Base-by-base conservation (phyloP, 2,888 invertebrate species). In the Ecliptopera silaceata region DNA sequence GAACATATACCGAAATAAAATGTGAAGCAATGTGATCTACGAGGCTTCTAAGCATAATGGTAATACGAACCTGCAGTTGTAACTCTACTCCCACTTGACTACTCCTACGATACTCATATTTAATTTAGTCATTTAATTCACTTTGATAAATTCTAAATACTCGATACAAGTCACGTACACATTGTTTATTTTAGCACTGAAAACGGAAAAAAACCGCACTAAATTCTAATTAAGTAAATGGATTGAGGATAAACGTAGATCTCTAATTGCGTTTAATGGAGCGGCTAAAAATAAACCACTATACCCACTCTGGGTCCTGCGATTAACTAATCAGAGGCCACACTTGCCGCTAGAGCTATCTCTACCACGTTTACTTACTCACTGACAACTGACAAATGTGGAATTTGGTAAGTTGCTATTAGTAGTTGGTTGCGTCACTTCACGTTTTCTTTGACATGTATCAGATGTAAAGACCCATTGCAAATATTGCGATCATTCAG, bases 211-310 rank as follows among this genome's bases (percentile, higher is more conserved):
- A 31, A 63, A 53, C 48, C 36, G 47, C 54, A 58, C 57, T 63
- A 50, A 59, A 56, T 66, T 50, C 54, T 58, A 61, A 66, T 66
- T 55, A 53, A n/a, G n/a, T n/a, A n/a, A 66, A 54, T 54, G 26
- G 44, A 59, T 59, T 46, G 54, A 52, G 59, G 55, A 55, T 49
- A 56, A 60, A 56, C 44, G 46, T 46, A 47, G 42, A 47, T 52
- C 57, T 61, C 59, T 57, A 64, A 64, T 61, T 64, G 58, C 45
- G 51, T 63, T 43, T 61, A 63, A 66, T 61, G 57, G 57, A 43
- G 50, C 5, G 36, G 44, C 61, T 56, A 53, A 61, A 64, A 63
- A 63, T 63, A 66, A 64, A 66, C 48, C 63, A 64, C 64, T 66
- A 59, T 56, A 64, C 48, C n/a, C n/a, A n/a, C 26, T 20, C 18